Evolutionary conservation across 2,797 vertebrate genomes (phyloP).

Genomic region (Danio jaintianensis): DNA sequence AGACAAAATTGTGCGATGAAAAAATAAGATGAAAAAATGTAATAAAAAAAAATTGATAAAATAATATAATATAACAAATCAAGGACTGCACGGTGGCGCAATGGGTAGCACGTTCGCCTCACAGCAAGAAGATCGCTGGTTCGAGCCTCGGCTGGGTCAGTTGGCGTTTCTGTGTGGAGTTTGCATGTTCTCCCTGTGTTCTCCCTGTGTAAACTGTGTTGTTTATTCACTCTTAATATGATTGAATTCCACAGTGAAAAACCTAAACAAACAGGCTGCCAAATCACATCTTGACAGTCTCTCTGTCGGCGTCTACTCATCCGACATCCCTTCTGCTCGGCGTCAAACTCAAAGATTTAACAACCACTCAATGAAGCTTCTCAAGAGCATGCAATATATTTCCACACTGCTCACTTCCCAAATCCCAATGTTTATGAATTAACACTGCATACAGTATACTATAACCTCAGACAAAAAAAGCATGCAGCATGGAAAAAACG

Average conservation of each 20-base stretch:
- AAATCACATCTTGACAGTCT: background rate
- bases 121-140: no score
- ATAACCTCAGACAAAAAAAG: background rate
- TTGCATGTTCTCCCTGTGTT: no score
- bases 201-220: no score
- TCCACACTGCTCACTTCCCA: background rate
- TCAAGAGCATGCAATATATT: background rate
- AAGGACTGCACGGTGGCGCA: no score
- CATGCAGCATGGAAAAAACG: background rate
- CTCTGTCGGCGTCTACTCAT: background rate
- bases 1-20: no score
- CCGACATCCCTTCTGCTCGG: constrained; percentile 25
- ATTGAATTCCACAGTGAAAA: background rate
- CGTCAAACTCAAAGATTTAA: constrained; percentile 29
- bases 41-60: no score
- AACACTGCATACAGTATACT: background rate
- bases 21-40: no score
- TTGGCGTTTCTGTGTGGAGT: no score
- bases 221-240: constrained; percentile 1
- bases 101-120: no score
- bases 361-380: constrained; percentile 5
- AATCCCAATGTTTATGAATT: background rate
- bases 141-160: no score
- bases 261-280: background rate
- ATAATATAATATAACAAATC: no score